Percentiles rank a stretch among this genome's conserved stretches.
Conservation (phyloP, 2,888 invertebrate species). For the Reticulitermes lucifugus region DNA sequence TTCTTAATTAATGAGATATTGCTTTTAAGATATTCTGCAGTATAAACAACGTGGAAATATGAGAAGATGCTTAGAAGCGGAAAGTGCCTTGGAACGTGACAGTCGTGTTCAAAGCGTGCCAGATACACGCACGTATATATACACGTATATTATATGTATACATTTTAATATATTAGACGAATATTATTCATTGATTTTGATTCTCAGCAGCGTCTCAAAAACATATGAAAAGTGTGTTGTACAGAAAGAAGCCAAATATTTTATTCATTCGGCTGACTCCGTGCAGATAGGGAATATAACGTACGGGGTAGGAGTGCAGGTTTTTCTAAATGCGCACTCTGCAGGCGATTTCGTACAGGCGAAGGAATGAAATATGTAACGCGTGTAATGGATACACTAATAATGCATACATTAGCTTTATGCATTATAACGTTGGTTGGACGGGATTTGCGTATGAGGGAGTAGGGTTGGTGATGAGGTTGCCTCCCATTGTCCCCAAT, state of each 20-base stretch:
- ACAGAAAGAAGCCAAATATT: neutral
- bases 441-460: neutral
- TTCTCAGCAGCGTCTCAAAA: too few species aligned
- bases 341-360: constrained; percentile 15
- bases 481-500: constrained; percentile 1
- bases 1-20: too few species aligned
- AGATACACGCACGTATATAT: too few species aligned
- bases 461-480: neutral
- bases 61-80: too few species aligned
- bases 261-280: neutral
- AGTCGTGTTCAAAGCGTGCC: too few species aligned
- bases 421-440: constrained; percentile 24
- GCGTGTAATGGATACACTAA: constrained; percentile 25
- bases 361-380: constrained; percentile 25
- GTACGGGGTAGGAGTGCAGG: neutral
- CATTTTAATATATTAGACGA: too few species aligned
- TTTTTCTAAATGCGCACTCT: neutral
- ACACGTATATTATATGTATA: too few species aligned
- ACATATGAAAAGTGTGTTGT: too few species aligned
- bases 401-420: constrained; percentile 27
- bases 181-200: too few species aligned
- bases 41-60: too few species aligned
- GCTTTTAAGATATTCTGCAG: too few species aligned
- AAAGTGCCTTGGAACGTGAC: too few species aligned
- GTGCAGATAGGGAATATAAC: neutral